Percentiles rank a stretch among this genome's conserved stretches.
Evolutionary conservation across 2,797 vertebrate species (phyloP).

Genomic region (Octomys mimax): DNA sequence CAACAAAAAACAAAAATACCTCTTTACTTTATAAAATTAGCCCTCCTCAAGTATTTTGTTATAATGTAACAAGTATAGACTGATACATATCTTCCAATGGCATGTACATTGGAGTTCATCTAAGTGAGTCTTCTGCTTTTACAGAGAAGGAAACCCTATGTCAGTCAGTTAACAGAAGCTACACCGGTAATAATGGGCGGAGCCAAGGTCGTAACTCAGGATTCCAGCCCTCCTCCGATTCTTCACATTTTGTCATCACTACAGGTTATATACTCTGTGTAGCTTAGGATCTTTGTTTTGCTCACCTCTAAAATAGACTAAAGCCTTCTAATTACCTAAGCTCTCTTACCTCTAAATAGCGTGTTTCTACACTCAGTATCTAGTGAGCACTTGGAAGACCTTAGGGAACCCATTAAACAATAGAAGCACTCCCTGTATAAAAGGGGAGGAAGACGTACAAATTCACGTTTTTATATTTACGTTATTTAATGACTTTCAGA

Average conservation of each 20-base stretch:
- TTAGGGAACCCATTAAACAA: constrained; percentile 7
- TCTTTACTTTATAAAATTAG: neutral
- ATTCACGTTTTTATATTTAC: constrained; percentile 35
- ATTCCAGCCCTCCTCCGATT: neutral
- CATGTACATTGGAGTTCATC: neutral
- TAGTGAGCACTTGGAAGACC: neutral
- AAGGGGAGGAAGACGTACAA: neutral
- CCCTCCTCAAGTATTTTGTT: neutral
- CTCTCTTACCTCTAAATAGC: constrained; percentile 3
- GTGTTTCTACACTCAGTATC: neutral
- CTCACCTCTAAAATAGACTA: constrained; percentile 21
- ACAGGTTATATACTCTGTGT: neutral
- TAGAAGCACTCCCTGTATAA: constrained; percentile 25
- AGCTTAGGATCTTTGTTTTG: neutral
- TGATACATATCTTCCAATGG: neutral
- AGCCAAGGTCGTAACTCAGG: neutral
- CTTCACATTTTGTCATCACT: neutral
- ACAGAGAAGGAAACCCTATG: constrained; percentile 24
- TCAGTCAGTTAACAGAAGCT: neutral
- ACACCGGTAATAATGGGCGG: neutral
- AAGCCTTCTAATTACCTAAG: constrained; percentile 6
- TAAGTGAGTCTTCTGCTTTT: neutral
- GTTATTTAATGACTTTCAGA: neutral
- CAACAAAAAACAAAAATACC: too few species aligned
- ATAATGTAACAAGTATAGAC: neutral